Evolutionary conservation across 92 coral and sea anemone genomes (phyloP), one percentile per base, ranked within the genome.

Genomic region (Zoanthus gigantus): DNA sequence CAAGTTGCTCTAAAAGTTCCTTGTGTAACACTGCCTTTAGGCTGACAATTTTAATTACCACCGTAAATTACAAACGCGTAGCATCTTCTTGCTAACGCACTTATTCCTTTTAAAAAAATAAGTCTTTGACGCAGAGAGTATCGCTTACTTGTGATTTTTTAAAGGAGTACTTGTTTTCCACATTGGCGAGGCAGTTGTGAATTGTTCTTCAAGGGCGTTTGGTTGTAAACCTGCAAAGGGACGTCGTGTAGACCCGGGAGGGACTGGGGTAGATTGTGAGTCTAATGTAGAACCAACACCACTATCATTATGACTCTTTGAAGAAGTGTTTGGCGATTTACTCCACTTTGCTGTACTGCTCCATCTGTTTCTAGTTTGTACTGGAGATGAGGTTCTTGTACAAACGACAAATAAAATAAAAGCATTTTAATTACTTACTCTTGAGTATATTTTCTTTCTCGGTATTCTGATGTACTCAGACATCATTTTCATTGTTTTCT

Each of bases 131-230:
- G 72, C 28, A 7, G 18, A 10, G 28, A 79, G 3, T 34, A 34
- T 34, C 42, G 42, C 74, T 4, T 17, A 79, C 84, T 48, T 79
- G 84, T 63, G 37, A 1, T 68, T 17, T 29, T 79, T 79, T 29
- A 79, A n/a, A 1, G 85, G 85, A 5, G 85, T 80, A 16, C 85
- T 80, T 7, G 85, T 65, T 28, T 80, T 80, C 74, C 74, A 80
- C 56, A 44, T 60, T 45, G 71, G 74, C n/a, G 74, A 63, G 0
- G 74, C 52, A 9, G 74, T 32, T 14, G 58, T 48, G 37, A 44
- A 63, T 65, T 37, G 85, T 66, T 63, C 74, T 7, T 48, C 45
- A 18, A 44, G 14, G 15, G 29, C 48, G 23, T 80, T 80, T 47
- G 42, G 73, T n/a, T 72, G 12, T 63, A 71, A 44, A 77, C 1